Percentiles rank a stretch among this genome's conserved stretches.
Conservation (phyloP, 1,140 invertebrate species). For the Cardiocondyla obscurior region DNA sequence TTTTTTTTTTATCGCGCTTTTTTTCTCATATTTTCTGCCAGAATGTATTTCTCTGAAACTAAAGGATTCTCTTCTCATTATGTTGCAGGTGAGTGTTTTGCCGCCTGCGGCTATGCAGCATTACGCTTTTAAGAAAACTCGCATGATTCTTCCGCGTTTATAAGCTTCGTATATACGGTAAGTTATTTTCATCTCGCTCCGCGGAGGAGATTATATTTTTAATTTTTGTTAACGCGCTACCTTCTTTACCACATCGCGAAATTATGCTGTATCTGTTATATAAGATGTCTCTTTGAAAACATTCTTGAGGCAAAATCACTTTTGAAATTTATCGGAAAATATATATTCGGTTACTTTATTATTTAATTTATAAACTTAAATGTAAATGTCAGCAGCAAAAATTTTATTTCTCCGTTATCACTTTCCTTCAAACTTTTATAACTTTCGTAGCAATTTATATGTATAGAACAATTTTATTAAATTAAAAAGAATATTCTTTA, state of each 20-base stretch:
- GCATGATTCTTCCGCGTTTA: slow-evolving; percentile 24
- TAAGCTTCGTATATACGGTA: slow-evolving; percentile 40
- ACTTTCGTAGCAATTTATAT: too few species aligned
- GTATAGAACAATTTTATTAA: too few species aligned
- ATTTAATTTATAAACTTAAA: background rate
- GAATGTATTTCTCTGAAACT: slow-evolving; percentile 8
- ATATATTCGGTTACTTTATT: background rate
- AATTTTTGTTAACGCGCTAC: slow-evolving; percentile 41
- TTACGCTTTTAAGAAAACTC: slow-evolving; percentile 34
- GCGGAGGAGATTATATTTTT: slow-evolving; percentile 38
- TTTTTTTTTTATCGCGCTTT: background rate
- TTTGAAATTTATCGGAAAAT: background rate
- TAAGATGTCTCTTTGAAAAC: background rate
- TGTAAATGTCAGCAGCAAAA: background rate
- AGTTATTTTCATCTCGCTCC: slow-evolving; percentile 34
- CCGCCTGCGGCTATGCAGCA: slow-evolving; percentile 25
- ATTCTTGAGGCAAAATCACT: background rate
- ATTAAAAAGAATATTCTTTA: too few species aligned
- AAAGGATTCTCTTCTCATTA: slow-evolving; percentile 20
- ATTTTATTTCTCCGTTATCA: background rate
- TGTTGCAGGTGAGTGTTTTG: slow-evolving; percentile 46
- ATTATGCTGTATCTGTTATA: background rate
- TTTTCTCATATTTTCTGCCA: background rate
- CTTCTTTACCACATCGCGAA: background rate
- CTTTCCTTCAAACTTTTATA: background rate